phyloP scores from a whole-genome alignment of 2,113 vertebrate genomes.

The Nothocercus nigrocapillus region DNA sequence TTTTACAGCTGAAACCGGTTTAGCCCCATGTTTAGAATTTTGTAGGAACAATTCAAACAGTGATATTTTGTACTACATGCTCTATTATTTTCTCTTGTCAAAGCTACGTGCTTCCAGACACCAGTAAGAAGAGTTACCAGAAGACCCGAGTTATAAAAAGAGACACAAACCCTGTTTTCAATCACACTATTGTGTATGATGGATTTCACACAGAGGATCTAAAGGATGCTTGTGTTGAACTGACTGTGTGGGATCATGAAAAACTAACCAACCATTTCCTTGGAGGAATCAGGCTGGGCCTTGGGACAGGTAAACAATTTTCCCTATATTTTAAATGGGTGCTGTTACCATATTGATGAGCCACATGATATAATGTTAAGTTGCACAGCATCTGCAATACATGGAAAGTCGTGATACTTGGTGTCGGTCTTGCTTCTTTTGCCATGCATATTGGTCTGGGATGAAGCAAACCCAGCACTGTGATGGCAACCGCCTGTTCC shows the following conservation, averaged over 20 bases:
- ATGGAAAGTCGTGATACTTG: background rate
- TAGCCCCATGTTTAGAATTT: background rate
- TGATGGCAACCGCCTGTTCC: background rate
- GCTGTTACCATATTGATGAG: background rate
- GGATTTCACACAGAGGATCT: conserved; percentile 78
- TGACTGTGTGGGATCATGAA: conserved; percentile 81
- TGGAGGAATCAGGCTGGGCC: conserved; percentile 77
- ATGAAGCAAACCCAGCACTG: background rate
- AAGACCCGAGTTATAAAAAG: conserved; percentile 78
- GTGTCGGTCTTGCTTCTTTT: background rate
- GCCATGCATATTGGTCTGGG: background rate
- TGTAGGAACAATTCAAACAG: background rate
- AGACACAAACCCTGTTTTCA: conserved; percentile 77
- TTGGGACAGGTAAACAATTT: conserved; percentile 68
- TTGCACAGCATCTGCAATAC: background rate
- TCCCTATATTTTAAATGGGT: background rate
- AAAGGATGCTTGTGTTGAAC: conserved; percentile 77
- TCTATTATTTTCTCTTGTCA: background rate
- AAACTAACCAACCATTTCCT: conserved; percentile 80
- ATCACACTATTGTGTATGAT: conserved; percentile 80
- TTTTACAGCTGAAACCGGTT: background rate
- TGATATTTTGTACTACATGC: background rate
- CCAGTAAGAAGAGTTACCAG: conserved; percentile 80
- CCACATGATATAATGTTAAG: background rate
- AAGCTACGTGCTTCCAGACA: conserved; percentile 80